Evolutionary conservation across 2,888 invertebrate species (phyloP).

Genomic region (Spilosoma lubricipeda): DNA sequence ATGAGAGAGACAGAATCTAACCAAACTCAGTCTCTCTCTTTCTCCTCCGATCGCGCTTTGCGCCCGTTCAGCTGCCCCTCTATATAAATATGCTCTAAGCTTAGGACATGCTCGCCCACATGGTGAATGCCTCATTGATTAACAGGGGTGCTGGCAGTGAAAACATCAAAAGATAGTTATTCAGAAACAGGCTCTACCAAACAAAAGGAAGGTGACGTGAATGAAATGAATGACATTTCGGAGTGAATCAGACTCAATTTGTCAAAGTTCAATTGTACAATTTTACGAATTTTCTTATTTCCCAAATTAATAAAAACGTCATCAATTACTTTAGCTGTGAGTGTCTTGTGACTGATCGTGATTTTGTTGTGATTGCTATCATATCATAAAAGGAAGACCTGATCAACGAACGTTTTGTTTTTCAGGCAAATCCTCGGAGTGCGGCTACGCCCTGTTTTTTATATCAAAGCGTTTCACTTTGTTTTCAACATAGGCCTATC

Average conservation of each 20-base stretch:
- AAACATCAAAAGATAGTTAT: neutral
- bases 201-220: neutral
- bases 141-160: neutral
- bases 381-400: neutral
- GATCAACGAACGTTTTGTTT: constrained; percentile 29
- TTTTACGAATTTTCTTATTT: neutral
- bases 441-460: constrained; percentile 82
- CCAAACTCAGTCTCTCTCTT: too few relatives aligned
- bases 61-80: too few relatives aligned
- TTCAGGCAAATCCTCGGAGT: constrained; percentile 52
- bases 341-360: neutral
- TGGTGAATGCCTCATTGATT: neutral
- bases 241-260: neutral
- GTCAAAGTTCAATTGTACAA: neutral
- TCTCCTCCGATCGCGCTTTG: too few relatives aligned
- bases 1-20: too few relatives aligned
- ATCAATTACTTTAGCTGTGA: neutral
- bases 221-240: neutral
- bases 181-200: neutral
- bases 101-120: too few relatives aligned
- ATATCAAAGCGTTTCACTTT: constrained; percentile 70
- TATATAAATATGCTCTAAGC: too few relatives aligned
- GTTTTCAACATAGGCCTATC: constrained; percentile 93
- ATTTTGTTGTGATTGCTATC: neutral
- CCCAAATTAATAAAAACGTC: neutral